Evolutionary conservation across 2,888 invertebrate species (phyloP), one percentile per base, ranked within the genome.

Genomic region (Drosophila peninsularis): DNA sequence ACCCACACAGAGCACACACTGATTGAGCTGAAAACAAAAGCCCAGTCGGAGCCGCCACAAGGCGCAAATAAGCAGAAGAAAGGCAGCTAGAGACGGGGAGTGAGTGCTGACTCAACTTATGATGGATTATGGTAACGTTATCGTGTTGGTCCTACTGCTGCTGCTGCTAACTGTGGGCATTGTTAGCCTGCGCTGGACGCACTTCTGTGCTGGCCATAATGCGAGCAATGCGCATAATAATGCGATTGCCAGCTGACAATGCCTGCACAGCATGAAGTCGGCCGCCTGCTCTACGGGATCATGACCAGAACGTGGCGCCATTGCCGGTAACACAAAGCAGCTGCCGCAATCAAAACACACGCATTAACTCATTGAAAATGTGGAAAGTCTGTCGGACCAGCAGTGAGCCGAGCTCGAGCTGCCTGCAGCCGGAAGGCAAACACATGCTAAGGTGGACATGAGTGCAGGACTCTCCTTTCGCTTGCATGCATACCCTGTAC

Each of bases 91-190:
- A 11, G 9, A 19, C n/a, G n/a, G 41, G 1, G 21, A 14, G 24
- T 1, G 17, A 74, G 66, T 6, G 24, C 37, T 76, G 64, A 39
- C 71, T 76, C 64, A 82, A 88, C 90, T 89, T 89, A 90, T 84
- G 84, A 90, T 84, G 90, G 90, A 89, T 88, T 88, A 87, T 90
- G 82, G 72, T 45, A 57, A 45, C 63, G 81, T 62, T 77, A 62
- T 72, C 72, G 71, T 76, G 44, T 58, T 42, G 42, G 32, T 30
- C 53, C 54, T 60, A 44, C 21, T 34, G 50, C 19, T 21, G n/a
- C 30, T 60, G 54, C 50, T 32, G 34, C 14, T 45, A 65, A 52
- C 60, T 55, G 49, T 36, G 56, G 39, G 32, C 55, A 72, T 77
- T 77, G 81, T 77, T 66, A 42, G 56, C 24, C 52, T 6, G 9